Evolutionary conservation across 2,113 vertebrate genomes (phyloP), one percentile per base, ranked within the genome.

Genomic region (Okapia johnstoni): DNA sequence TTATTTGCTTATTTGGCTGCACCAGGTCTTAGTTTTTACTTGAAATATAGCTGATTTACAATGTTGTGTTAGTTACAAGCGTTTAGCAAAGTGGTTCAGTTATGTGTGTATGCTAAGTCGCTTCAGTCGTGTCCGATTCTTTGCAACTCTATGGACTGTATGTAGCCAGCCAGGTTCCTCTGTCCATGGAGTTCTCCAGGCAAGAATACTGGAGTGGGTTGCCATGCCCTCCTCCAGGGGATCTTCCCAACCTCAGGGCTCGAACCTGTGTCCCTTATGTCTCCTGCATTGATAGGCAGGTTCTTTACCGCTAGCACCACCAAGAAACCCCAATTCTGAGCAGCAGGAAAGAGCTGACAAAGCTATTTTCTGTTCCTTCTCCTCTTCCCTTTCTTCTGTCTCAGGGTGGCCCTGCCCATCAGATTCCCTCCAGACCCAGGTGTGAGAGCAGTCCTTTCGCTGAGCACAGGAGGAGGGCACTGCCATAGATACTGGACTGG

Each of bases 401-500:
- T 52, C n/a, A 2, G 5, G 46, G 46, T 79, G n/a, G 81, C n/a
- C 11, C n/a, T 54, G 13, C n/a, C 8, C 40, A 4, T 58, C 60
- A 9, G 6, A 10, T 50, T 73, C 30, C 7, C n/a, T 94, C 33
- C 60, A 79, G 8, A 23, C 25, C 40, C 84, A 13, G 9, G 14
- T 10, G 30, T 58, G 46, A 61, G n/a, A 15, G 11, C 14, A 4
- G 48, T 33, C 19, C 36, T 85, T 19, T 40, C 0, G 2, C 66
- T 17, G 33, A 55, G 52, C n/a, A 5, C 57, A n/a, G 12, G 26
- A 46, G 28, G 43, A 15, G 7, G 48, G 48, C 33, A 12, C n/a
- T 61, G 16, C 10, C 30, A 23, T 0, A 0, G 57, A 1, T 1
- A 6, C 46, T 33, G 73, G 30, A 26, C 8, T 13, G 14, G 48